Evolutionary conservation across 2,888 invertebrate genomes (phyloP).

Genomic region (Choreutis nemorana): DNA sequence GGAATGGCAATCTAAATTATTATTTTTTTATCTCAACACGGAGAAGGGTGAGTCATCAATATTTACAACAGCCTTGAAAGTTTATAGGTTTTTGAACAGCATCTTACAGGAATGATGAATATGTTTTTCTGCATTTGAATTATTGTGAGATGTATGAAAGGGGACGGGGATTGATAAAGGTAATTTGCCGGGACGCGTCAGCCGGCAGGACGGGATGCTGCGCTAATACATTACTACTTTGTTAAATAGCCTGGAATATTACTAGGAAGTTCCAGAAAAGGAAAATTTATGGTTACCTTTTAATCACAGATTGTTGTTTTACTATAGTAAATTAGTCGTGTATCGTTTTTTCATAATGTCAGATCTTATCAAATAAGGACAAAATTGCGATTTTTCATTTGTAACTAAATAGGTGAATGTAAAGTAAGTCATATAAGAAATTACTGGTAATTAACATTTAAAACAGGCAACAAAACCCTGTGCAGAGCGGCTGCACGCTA

Average conservation of each 20-base stretch:
- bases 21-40: too few relatives aligned
- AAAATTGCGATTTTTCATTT: too few relatives aligned
- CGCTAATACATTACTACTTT: conserved; percentile 12
- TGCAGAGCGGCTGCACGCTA: conserved; percentile 31
- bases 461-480: conserved; percentile 22
- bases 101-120: too few relatives aligned
- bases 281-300: conserved; percentile 11
- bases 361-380: too few relatives aligned
- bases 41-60: too few relatives aligned
- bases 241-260: conserved; percentile 22
- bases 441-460: conserved; percentile 16
- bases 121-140: background rate
- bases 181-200: conserved; percentile 16
- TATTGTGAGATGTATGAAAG: conserved; percentile 13
- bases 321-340: too few relatives aligned
- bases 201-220: conserved; percentile 17
- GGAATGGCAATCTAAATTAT: too few relatives aligned
- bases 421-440: too few relatives aligned
- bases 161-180: conserved; percentile 12
- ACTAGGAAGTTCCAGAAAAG: conserved; percentile 21
- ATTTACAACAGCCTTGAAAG: too few relatives aligned
- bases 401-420: too few relatives aligned
- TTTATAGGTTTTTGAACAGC: too few relatives aligned
- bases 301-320: conserved; percentile 3
- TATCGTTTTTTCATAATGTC: too few relatives aligned